phyloP scores from a whole-genome alignment of 2,113 vertebrate species.

The Agapornis roseicollis region DNA sequence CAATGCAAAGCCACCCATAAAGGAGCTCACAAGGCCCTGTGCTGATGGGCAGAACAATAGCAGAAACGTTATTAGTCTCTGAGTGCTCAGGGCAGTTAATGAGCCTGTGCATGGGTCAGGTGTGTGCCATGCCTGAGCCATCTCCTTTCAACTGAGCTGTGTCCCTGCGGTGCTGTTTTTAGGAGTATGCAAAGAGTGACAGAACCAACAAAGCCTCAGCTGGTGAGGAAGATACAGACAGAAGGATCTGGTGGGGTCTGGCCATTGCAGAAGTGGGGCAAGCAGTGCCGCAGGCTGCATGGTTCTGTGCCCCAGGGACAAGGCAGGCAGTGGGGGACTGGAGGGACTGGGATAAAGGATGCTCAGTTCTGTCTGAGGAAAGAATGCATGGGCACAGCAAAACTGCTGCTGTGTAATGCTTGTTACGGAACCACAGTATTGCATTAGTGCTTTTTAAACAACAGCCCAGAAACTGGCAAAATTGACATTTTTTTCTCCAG shows the following conservation, averaged over 20 bases:
- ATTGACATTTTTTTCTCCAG: neutral
- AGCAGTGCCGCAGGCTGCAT: neutral
- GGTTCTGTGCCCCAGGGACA: neutral
- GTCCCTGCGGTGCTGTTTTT: neutral
- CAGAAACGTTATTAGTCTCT: neutral
- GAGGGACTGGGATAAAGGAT: neutral
- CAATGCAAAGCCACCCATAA: neutral
- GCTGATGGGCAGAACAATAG: neutral
- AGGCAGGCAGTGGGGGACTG: neutral
- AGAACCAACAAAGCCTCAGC: neutral
- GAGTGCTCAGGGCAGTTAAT: neutral
- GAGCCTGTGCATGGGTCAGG: neutral
- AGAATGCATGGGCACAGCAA: neutral
- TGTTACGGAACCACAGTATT: neutral
- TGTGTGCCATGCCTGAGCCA: neutral
- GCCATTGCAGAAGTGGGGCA: neutral
- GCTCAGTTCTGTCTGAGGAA: neutral
- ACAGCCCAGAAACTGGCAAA: neutral
- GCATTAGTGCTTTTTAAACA: neutral
- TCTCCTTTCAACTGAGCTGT: neutral
- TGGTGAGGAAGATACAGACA: neutral
- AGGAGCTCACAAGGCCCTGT: neutral
- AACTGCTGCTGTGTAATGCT: neutral
- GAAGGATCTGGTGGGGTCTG: neutral
- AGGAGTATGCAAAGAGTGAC: neutral